Conservation (phyloP, 2,113 vertebrate genomes). For the Ammospiza caudacuta region DNA sequence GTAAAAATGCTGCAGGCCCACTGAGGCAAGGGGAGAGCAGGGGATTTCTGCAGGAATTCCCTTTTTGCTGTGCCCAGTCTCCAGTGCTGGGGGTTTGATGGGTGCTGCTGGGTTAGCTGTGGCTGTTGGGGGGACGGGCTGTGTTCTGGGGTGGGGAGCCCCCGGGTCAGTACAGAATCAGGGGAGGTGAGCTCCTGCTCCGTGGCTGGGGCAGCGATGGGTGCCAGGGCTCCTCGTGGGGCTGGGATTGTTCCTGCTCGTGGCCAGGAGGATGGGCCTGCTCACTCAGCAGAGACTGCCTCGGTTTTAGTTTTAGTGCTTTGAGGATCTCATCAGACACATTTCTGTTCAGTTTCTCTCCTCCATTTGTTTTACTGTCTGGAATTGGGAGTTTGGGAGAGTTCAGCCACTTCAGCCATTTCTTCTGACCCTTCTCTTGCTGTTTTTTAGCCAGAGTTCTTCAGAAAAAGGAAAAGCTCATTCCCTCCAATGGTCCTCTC, state of each 20-base stretch:
- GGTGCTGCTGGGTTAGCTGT: neutral
- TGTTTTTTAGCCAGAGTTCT: neutral
- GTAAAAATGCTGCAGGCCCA: neutral
- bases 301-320: neutral
- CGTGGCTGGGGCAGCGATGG: neutral
- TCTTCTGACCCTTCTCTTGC: neutral
- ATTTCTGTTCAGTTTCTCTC: neutral
- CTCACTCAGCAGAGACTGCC: neutral
- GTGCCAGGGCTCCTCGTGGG: neutral
- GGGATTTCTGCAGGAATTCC: neutral
- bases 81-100: neutral
- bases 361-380: neutral
- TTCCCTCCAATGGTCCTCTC: neutral
- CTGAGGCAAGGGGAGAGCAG: neutral
- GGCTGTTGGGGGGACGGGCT: neutral
- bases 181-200: too few relatives aligned
- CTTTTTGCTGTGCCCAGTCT: constrained; percentile 1
- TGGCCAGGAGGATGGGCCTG: neutral
- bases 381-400: neutral
- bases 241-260: neutral
- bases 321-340: neutral
- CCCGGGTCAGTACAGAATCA: too few relatives aligned
- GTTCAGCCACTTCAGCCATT: neutral
- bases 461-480: neutral
- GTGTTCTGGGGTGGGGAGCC: neutral